These are phyloP conservation scores for Lordiphosa stackelbergi DNA, from an alignment of 1,140 invertebrate genomes.

Conservation along the genomic window DNA sequence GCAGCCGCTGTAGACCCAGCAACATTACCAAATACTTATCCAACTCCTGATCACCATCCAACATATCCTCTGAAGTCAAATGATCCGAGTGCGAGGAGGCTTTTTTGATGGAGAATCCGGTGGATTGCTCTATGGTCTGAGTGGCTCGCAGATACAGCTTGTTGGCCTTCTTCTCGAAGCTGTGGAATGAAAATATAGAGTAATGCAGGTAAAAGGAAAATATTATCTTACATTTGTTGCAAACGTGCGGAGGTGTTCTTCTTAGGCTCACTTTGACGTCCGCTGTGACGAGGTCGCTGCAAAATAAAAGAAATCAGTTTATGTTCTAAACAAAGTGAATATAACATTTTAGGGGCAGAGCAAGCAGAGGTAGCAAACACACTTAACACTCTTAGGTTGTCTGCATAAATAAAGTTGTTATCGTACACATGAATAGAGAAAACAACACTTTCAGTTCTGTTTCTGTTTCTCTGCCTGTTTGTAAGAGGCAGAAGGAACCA, in stretches of 20 bases:
- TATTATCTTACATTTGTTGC: conserved; percentile 62
- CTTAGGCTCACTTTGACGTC: conserved; percentile 62
- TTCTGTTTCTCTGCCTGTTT: no score
- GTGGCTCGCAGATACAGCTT: conserved; percentile 91
- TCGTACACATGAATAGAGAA: no score
- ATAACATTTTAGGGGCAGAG: no score
- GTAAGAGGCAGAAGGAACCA: no score
- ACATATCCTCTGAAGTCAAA: conserved; percentile 81
- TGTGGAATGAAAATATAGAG: conserved; percentile 47
- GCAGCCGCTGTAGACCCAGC: conserved; percentile 90
- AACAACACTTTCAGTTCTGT: no score
- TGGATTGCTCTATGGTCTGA: conserved; percentile 86
- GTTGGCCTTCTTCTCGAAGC: conserved; percentile 90
- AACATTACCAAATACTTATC: conserved; percentile 92
- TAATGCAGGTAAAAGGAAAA: neutral
- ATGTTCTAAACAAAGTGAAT: no score
- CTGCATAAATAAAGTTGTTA: no score
- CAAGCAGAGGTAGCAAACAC: no score
- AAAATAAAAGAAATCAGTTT: no score
- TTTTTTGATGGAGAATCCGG: conserved; percentile 80
- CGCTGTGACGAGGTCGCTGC: conserved; percentile 67
- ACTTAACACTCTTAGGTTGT: no score
- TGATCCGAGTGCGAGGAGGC: conserved; percentile 75
- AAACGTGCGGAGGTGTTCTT: conserved; percentile 73
- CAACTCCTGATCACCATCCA: conserved; percentile 89